These are phyloP conservation scores for Agelaius tricolor DNA, from an alignment of 2,113 vertebrate genomes.

Conservation along the genomic window DNA sequence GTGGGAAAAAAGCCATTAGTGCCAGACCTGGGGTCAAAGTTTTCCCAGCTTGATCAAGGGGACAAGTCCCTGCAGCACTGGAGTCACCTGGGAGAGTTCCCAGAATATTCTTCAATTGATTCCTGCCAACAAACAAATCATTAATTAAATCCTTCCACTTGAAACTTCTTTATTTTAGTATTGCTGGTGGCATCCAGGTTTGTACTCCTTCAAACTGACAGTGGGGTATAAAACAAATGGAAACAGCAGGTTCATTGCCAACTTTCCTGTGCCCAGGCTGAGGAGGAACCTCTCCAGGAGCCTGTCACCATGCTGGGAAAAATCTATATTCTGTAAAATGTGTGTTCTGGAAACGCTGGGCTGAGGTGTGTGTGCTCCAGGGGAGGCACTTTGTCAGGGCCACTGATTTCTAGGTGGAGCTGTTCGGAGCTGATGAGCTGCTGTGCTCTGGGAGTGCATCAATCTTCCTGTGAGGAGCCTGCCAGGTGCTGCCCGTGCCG, in stretches of 20 bases:
- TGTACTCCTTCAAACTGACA: not conserved
- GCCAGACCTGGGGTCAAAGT: not conserved
- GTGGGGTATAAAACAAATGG: not conserved
- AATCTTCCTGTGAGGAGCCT: not conserved
- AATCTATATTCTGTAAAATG: not conserved
- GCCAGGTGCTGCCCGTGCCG: not conserved
- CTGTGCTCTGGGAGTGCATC: not conserved
- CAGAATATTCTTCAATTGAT: not conserved
- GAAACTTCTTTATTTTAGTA: not conserved
- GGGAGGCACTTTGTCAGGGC: not conserved
- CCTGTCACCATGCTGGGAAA: not conserved
- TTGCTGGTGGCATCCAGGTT: not conserved
- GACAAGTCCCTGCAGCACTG: not conserved
- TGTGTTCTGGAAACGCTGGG: not conserved
- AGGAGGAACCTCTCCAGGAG: not conserved
- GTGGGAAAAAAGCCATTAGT: not conserved
- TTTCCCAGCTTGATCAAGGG: not conserved
- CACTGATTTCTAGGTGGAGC: not conserved
- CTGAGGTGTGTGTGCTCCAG: not conserved
- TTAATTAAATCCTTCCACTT: not conserved
- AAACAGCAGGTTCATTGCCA: not conserved
- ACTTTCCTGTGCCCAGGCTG: fast-evolving
- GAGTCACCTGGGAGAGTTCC: not conserved
- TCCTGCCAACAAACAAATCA: fast-evolving
- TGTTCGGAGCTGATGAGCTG: not conserved